A percentile compares a stretch with the other conserved stretches of the same genome.
Conservation (phyloP, 2,113 vertebrate species). For the Grantiella picta region DNA sequence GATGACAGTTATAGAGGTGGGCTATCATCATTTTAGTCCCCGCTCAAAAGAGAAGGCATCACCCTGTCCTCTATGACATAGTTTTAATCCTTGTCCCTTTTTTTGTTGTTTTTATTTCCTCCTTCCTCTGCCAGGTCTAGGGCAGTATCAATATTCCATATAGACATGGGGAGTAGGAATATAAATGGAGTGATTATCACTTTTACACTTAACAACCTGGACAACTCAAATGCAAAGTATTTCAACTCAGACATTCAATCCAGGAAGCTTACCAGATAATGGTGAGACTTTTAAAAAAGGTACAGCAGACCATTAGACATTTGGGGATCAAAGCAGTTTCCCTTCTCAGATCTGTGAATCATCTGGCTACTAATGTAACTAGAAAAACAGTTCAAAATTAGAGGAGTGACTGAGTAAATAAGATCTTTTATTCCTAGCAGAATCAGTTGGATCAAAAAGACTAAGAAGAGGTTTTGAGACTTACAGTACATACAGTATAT, state of each 20-base stretch:
- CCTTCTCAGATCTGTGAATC: not conserved
- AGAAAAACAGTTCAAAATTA: not conserved
- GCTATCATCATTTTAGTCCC: not conserved
- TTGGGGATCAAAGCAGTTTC: not conserved
- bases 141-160: not conserved
- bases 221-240: not conserved
- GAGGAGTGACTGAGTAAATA: not conserved
- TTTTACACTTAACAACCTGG: not conserved
- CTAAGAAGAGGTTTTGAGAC: not conserved
- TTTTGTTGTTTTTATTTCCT: not conserved
- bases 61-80: not conserved
- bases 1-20: accelerated
- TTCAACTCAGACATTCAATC: not conserved
- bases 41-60: not conserved
- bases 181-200: not conserved
- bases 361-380: not conserved
- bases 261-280: not conserved
- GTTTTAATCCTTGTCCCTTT: not conserved
- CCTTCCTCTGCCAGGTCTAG: not conserved
- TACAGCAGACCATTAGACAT: not conserved
- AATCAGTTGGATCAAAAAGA: not conserved
- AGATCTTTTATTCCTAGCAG: not conserved
- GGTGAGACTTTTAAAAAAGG: not conserved
- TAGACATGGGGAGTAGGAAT: not conserved
- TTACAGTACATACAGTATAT: not conserved